These are phyloP conservation scores for Bhutanitis thaidina DNA, from an alignment of 2,888 invertebrate species.

Conservation along the genomic window DNA sequence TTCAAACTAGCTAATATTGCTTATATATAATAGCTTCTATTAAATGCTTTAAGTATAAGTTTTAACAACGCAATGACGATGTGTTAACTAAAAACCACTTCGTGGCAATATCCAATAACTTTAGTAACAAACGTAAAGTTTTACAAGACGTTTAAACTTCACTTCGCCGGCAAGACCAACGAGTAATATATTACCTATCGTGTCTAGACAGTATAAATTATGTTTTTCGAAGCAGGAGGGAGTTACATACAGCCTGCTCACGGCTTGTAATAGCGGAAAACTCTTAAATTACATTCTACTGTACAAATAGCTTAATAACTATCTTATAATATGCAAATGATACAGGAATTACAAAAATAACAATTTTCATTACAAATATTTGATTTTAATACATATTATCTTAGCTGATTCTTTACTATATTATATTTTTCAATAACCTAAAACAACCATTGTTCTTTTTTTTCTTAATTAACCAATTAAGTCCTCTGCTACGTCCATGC, in stretches of 20 bases:
- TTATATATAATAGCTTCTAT: too few relatives aligned
- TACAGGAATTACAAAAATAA: too few relatives aligned
- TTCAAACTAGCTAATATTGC: too few relatives aligned
- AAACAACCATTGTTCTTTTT: too few relatives aligned
- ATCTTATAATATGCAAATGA: neutral
- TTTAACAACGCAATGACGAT: neutral
- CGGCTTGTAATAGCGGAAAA: slow-evolving; percentile 23
- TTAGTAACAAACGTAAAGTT: slow-evolving; percentile 15
- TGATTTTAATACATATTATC: too few relatives aligned
- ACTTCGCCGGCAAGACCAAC: slow-evolving; percentile 22
- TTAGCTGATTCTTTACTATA: too few relatives aligned
- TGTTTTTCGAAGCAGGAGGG: slow-evolving; percentile 30
- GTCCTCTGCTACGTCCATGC: too few relatives aligned
- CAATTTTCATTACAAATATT: too few relatives aligned
- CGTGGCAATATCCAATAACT: slow-evolving; percentile 9
- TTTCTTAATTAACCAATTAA: too few relatives aligned
- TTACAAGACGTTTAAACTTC: slow-evolving; percentile 19
- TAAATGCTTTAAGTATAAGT: too few relatives aligned
- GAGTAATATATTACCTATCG: slow-evolving; percentile 32
- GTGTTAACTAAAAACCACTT: neutral
- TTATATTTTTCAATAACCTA: too few relatives aligned
- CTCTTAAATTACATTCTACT: slow-evolving; percentile 9
- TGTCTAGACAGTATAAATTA: slow-evolving; percentile 41
- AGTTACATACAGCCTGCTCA: slow-evolving; percentile 30
- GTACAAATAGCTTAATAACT: slow-evolving; percentile 9